phyloP scores from a whole-genome alignment of 2,113 vertebrate species.

The Picathartes gymnocephalus region DNA sequence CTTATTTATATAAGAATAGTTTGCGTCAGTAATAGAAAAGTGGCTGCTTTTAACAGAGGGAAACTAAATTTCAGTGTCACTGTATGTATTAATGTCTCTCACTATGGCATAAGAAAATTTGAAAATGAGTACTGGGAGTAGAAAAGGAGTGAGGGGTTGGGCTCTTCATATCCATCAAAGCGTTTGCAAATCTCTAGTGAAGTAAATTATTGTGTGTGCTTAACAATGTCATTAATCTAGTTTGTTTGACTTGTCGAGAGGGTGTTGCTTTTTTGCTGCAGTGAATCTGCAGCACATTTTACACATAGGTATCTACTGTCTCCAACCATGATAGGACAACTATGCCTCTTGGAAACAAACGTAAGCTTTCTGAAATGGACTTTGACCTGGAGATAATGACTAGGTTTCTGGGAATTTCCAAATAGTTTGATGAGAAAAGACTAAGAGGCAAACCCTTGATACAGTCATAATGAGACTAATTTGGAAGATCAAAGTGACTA shows the following conservation, averaged over 20 bases:
- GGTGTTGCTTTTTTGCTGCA: background rate
- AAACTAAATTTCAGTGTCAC: background rate
- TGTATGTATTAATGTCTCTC: background rate
- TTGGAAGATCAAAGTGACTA: background rate
- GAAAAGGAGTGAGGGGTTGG: background rate
- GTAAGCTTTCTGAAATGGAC: background rate
- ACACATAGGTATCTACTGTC: background rate
- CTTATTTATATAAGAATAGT: background rate
- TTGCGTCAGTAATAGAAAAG: background rate
- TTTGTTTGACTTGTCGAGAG: background rate
- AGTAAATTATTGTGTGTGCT: background rate
- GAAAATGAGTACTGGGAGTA: background rate
- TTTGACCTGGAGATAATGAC: background rate
- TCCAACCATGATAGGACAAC: background rate
- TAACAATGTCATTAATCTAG: constrained; percentile 12
- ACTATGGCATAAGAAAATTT: background rate
- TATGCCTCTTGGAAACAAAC: background rate
- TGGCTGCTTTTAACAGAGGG: background rate
- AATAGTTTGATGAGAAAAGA: background rate
- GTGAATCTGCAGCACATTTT: background rate
- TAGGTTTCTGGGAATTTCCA: background rate
- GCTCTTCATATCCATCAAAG: background rate
- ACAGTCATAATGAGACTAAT: background rate
- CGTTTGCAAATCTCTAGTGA: background rate
- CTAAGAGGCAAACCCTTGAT: background rate